Conservation (phyloP, 2,113 vertebrate species). For the Microtus ochrogaster region DNA sequence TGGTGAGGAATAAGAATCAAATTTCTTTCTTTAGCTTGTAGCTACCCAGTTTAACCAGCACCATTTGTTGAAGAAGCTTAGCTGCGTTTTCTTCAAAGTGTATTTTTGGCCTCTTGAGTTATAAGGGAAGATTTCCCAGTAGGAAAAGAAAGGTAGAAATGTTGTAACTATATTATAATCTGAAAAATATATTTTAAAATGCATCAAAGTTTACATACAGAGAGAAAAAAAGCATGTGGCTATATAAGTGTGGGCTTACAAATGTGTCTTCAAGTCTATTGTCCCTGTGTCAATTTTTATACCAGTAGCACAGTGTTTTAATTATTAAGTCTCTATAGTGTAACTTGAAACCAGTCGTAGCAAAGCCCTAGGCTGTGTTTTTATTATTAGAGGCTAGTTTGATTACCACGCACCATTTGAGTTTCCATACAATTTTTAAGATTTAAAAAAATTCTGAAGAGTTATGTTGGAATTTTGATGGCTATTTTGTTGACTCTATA, state of each 20-base stretch:
- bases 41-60: background rate
- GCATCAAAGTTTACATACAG: background rate
- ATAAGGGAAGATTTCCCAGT: background rate
- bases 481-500: background rate
- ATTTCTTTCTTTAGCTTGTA: background rate
- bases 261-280: background rate
- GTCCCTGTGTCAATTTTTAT: background rate
- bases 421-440: background rate
- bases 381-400: background rate
- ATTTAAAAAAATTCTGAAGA: background rate
- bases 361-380: too few species aligned
- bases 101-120: background rate
- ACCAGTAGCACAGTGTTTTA: background rate
- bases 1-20: background rate
- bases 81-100: background rate
- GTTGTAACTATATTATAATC: background rate
- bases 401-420: too few species aligned
- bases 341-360: background rate
- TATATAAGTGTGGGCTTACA: background rate
- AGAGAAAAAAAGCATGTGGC: background rate
- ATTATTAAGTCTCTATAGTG: background rate
- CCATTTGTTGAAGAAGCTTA: background rate
- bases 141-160: background rate
- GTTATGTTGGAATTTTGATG: background rate
- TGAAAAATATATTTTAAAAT: background rate